Evolutionary conservation across 2,888 invertebrate genomes (phyloP), one percentile per base, ranked within the genome.

Genomic region (Volucella bombylans): DNA sequence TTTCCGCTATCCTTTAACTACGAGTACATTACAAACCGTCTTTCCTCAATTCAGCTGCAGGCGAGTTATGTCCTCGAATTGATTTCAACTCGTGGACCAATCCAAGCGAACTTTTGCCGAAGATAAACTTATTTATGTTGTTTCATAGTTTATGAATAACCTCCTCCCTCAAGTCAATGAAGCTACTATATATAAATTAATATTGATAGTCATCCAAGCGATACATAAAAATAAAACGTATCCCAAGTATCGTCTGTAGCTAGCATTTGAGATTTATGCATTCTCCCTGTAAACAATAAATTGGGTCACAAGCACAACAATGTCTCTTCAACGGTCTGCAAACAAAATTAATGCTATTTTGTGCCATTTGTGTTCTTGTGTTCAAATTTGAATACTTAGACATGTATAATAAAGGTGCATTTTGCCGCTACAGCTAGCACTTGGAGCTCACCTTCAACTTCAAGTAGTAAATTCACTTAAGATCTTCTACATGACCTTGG

Each of bases 101-200:
- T 61, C 12, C 62, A 69, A 68, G 38, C 31, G 50, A 81, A 74
- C 49, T 74, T 80, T 81, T 74, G 68, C 50, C 81, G 69, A 76
- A 81, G 81, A 81, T 81, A 81, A 76, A 64, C 64, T 81, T 81
- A 76, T 81, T 81, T 81, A 81, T 76, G 74, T 76, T 74, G 61
- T 59, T 57, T 41, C 81, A 81, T 81, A 81, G 76, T 69, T 81
- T 57, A 81, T 81, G 76, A 74, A 39, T 49, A 14, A 68, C 73
- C 62, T 55, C 55, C 62, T 50, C 15, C 57, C 50, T 64, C 43
- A 64, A 64, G 57, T 65, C 74, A 59, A 52, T 59, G 39, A 50
- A 55, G 54, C 68, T n/a, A n/a, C n/a, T n/a, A n/a, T 80, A 80
- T 31, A 31, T 31, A 31, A 31, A 31, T 31, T 31, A 80, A 74